A percentile compares a stretch with the other conserved stretches of the same genome.
phyloP scores from a whole-genome alignment of 2,797 vertebrate species.

The Bufotes viridis region DNA sequence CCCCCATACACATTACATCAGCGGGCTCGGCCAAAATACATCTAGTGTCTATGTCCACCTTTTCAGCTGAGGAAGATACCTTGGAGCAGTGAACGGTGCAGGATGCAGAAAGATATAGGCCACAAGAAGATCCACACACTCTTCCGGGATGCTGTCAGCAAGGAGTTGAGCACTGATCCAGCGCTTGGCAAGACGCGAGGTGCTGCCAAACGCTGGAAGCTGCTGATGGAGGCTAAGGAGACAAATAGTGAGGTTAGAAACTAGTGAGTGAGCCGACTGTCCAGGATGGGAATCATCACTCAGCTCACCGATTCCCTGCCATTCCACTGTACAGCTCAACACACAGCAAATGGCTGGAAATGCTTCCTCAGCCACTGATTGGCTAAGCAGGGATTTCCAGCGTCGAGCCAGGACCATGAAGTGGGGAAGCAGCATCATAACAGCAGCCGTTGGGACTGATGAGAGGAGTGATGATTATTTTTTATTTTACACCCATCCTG shows the following conservation, averaged over 20 bases:
- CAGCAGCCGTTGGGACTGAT: too few relatives aligned
- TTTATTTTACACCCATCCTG: too few relatives aligned
- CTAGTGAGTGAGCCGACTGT: not conserved
- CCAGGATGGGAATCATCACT: too few relatives aligned
- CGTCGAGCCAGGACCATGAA: too few relatives aligned
- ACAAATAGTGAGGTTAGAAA: not conserved
- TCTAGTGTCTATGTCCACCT: not conserved
- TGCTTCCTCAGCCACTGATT: too few relatives aligned
- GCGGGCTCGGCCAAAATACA: not conserved
- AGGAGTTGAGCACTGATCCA: conserved; percentile 93
- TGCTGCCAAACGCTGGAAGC: conserved; percentile 83
- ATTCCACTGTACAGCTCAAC: too few relatives aligned
- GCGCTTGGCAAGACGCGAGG: conserved; percentile 91
- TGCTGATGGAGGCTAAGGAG: conserved; percentile 89
- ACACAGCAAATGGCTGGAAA: too few relatives aligned
- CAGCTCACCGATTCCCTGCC: too few relatives aligned
- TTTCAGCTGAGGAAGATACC: conserved; percentile 69
- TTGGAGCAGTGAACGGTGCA: conserved; percentile 86
- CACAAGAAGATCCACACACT: conserved; percentile 89
- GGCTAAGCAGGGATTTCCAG: too few relatives aligned
- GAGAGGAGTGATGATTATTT: too few relatives aligned
- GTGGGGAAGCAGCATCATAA: too few relatives aligned
- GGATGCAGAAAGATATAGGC: conserved; percentile 90
- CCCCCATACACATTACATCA: too few relatives aligned
- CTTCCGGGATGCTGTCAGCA: conserved; percentile 80